These are phyloP conservation scores for Pseudomyrmex flavicornis DNA, from an alignment of 1,140 invertebrate species.

Conservation along the genomic window DNA sequence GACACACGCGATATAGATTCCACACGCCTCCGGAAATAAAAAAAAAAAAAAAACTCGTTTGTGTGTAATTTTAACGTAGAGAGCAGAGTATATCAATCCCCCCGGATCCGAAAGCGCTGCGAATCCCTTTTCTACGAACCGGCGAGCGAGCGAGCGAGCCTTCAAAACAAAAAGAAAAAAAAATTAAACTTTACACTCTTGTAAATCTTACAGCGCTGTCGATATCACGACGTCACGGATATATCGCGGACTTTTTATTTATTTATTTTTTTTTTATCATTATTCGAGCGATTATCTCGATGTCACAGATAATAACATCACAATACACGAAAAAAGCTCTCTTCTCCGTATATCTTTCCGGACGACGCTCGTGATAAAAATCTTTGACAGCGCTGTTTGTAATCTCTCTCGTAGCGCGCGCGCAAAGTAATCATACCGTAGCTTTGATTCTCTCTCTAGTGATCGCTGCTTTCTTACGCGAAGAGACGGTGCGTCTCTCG, in stretches of 20 bases:
- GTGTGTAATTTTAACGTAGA: neutral
- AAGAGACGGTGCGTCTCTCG: no score
- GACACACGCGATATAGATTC: neutral
- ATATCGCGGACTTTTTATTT: neutral
- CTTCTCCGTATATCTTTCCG: neutral
- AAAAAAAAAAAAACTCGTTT: no score
- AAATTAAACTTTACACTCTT: conserved; percentile 60
- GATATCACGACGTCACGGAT: neutral
- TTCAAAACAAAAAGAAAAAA: conserved; percentile 6
- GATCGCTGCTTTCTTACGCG: conserved; percentile 57
- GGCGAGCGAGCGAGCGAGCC: conserved; percentile 37
- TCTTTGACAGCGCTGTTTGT: neutral
- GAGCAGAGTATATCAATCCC: neutral
- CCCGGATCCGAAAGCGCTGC: neutral
- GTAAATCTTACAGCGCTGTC: conserved; percentile 28
- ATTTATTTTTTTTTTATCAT: no score
- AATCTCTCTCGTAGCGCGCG: conserved; percentile 20
- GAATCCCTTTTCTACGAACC: conserved; percentile 46
- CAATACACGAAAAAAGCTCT: no score
- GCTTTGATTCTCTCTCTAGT: conserved; percentile 60
- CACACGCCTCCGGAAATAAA: neutral
- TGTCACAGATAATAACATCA: neutral
- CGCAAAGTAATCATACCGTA: conserved; percentile 62
- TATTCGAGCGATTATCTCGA: neutral
- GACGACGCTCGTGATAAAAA: neutral